Evolutionary conservation across 2,797 vertebrate genomes (phyloP).

Genomic region (Acestrorhynchus altus): DNA sequence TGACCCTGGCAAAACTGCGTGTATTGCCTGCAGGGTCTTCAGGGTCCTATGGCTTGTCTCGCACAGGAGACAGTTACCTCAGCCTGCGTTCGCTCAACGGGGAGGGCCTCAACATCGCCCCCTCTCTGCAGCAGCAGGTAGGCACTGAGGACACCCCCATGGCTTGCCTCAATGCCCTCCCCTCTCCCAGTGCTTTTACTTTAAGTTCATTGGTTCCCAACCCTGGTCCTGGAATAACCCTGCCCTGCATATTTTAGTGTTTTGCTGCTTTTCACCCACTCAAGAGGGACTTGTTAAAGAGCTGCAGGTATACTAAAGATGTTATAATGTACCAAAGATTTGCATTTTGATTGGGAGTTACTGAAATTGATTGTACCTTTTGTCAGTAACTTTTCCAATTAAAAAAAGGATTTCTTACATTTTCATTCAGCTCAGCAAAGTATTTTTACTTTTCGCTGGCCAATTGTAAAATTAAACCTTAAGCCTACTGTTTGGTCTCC

Average conservation of each 20-base stretch:
- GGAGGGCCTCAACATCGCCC: constrained; percentile 77
- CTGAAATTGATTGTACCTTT: not conserved
- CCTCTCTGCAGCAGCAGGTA: constrained; percentile 84
- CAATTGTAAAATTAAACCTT: no score
- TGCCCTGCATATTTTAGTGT: not conserved
- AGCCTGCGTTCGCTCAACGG: constrained; percentile 82
- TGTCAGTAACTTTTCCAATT: not conserved
- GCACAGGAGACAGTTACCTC: constrained; percentile 80
- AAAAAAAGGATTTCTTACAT: not conserved
- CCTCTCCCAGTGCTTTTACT: constrained; percentile 21
- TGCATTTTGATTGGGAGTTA: not conserved
- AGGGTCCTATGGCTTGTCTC: constrained; percentile 83
- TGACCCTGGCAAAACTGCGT: constrained; percentile 46
- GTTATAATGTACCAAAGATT: not conserved
- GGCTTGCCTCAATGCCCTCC: constrained; percentile 67
- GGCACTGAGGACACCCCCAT: constrained; percentile 69
- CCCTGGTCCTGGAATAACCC: not conserved
- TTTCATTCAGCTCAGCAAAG: no score
- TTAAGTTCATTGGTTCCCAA: not conserved
- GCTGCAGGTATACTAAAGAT: not conserved
- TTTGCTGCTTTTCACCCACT: not conserved
- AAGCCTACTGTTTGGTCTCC: no score
- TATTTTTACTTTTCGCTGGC: not conserved
- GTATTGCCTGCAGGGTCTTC: constrained; percentile 79
- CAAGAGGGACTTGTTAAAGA: not conserved